Evolutionary conservation across 1,140 invertebrate genomes (phyloP).

Genomic region (Scylla paramamosain): DNA sequence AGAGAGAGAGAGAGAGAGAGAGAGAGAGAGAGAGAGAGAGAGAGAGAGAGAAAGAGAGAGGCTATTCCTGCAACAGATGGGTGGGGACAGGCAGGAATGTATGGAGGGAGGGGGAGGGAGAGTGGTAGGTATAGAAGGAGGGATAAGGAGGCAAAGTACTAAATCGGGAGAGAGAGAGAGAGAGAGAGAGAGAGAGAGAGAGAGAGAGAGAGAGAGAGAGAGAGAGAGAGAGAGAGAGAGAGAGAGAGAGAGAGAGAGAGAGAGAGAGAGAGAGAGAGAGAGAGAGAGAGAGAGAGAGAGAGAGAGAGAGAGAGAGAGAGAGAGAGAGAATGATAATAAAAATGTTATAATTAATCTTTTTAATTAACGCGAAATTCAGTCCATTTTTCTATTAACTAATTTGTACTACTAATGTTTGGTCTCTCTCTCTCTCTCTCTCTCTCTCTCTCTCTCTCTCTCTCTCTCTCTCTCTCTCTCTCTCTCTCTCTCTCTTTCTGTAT

Average conservation of each 20-base stretch:
- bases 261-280: neutral
- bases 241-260: conserved; percentile 35
- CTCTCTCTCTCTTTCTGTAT: neutral
- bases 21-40: conserved; percentile 29
- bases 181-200: neutral
- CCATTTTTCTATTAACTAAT: neutral
- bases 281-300: conserved; percentile 41
- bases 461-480: neutral
- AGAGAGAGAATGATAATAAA: neutral
- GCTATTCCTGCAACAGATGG: neutral
- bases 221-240: conserved; percentile 41
- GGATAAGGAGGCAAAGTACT: neutral
- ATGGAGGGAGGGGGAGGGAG: neutral
- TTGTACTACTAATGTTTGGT: neutral
- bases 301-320: conserved; percentile 35
- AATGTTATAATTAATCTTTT: too few relatives aligned
- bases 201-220: neutral
- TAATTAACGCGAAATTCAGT: neutral
- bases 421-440: neutral
- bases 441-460: neutral
- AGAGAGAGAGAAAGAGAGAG: neutral
- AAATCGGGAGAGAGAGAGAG: neutral
- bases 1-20: conserved; percentile 29
- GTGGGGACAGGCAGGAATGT: neutral
- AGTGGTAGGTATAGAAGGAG: neutral